Evolutionary conservation across 2,797 vertebrate species (phyloP).

Genomic region (Orestias chungarensis): DNA sequence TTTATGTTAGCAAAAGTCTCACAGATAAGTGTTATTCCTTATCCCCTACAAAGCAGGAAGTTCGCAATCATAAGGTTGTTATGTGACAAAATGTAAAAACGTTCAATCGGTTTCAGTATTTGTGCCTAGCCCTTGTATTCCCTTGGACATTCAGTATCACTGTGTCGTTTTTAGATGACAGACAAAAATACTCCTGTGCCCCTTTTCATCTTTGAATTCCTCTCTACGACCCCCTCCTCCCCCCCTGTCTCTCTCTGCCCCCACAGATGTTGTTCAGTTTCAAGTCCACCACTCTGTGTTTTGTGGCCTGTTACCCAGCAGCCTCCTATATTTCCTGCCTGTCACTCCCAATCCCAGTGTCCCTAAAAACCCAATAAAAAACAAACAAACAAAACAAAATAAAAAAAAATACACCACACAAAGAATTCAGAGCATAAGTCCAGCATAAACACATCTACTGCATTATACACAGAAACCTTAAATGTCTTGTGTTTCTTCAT

Average conservation of each 20-base stretch:
- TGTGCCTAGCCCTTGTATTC: background rate
- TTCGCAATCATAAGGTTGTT: background rate
- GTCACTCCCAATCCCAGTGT: conserved; percentile 74
- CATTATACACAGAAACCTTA: conserved; percentile 24
- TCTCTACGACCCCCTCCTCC: background rate
- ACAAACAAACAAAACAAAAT: background rate
- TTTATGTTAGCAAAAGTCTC: background rate
- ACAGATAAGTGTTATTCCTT: background rate
- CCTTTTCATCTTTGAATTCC: conserved; percentile 31
- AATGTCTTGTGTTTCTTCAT: conserved; percentile 33
- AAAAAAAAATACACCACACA: conserved; percentile 5
- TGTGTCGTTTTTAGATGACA: conserved; percentile 6
- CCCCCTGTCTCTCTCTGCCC: conserved; percentile 24
- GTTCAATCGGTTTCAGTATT: background rate
- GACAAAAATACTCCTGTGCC: background rate
- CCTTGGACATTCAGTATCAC: background rate
- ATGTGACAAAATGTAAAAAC: background rate
- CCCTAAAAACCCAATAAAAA: conserved; percentile 27
- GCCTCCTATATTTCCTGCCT: conserved; percentile 77
- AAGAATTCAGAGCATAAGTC: conserved; percentile 36
- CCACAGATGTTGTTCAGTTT: conserved; percentile 56
- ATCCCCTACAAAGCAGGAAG: background rate
- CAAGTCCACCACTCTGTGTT: conserved; percentile 67
- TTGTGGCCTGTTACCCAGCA: conserved; percentile 75
- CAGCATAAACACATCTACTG: conserved; percentile 26